Evolutionary conservation across 1,140 invertebrate genomes (phyloP).

Genomic region (Cyclina sinensis): DNA sequence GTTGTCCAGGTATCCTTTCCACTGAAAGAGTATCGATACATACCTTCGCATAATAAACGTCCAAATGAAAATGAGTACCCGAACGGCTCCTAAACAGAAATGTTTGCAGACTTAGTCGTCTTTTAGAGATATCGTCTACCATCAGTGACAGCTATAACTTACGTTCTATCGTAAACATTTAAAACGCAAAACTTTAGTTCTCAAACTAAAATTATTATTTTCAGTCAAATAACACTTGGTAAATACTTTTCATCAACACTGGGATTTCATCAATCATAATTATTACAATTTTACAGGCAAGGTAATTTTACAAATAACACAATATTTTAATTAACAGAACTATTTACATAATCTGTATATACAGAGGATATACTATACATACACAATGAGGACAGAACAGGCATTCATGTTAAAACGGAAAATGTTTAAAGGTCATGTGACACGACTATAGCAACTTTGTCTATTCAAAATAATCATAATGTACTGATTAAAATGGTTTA

Average conservation of each 20-base stretch:
- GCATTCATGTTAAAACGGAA: background rate
- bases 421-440: too few species aligned
- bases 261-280: background rate
- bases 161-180: too few species aligned
- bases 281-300: background rate
- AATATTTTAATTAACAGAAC: background rate
- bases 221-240: conserved; percentile 35
- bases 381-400: background rate
- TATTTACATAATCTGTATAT: background rate
- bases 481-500: background rate
- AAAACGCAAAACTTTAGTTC: too few species aligned
- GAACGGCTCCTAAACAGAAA: too few species aligned
- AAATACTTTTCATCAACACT: conserved; percentile 18
- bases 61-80: too few species aligned
- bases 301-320: background rate
- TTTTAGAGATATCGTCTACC: too few species aligned
- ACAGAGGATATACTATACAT: background rate
- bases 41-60: too few species aligned
- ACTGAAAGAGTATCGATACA: too few species aligned
- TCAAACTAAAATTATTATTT: conserved; percentile 55
- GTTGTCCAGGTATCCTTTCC: too few species aligned
- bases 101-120: too few species aligned
- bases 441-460: too few species aligned
- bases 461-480: background rate
- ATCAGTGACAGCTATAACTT: too few species aligned